Conservation (phyloP, 2,888 invertebrate genomes). For the Lissocephala sabroskyi region DNA sequence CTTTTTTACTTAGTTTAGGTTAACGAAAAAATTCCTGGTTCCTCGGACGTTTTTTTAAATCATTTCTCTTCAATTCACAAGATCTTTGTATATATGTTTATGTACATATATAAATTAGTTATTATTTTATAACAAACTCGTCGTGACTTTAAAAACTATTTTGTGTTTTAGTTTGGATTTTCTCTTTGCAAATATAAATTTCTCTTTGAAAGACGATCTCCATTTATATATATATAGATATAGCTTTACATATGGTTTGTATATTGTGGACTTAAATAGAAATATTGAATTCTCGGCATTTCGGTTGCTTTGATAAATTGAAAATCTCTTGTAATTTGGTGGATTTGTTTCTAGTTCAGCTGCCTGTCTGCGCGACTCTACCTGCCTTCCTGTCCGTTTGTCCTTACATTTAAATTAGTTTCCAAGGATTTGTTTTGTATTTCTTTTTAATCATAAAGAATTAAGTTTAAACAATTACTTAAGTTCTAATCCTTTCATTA, state of each 20-base stretch:
- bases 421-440: constrained; percentile 7
- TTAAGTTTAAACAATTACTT: constrained; percentile 64
- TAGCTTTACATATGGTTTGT: constrained; percentile 27
- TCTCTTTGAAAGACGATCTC: too few species aligned
- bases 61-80: constrained; percentile 14
- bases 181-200: constrained; percentile 50
- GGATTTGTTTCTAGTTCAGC: constrained; percentile 54
- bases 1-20: not conserved
- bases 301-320: constrained; percentile 27
- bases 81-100: constrained; percentile 20
- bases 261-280: constrained; percentile 43
- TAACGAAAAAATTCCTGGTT: too few species aligned
- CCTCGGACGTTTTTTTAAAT: constrained; percentile 4
- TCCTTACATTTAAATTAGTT: not conserved
- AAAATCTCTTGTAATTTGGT: constrained; percentile 49
- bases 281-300: constrained; percentile 3
- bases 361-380: constrained; percentile 27
- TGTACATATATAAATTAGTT: constrained; percentile 13
- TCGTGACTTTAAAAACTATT: constrained; percentile 17
- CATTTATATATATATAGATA: constrained; percentile 11
- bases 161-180: constrained; percentile 26
- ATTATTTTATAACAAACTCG: too few species aligned
- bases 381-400: constrained; percentile 25
- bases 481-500: constrained; percentile 40
- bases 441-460: constrained; percentile 41